Base-by-base conservation (phyloP, 2,888 invertebrate genomes). In the Chrysotoxum bicinctum region DNA sequence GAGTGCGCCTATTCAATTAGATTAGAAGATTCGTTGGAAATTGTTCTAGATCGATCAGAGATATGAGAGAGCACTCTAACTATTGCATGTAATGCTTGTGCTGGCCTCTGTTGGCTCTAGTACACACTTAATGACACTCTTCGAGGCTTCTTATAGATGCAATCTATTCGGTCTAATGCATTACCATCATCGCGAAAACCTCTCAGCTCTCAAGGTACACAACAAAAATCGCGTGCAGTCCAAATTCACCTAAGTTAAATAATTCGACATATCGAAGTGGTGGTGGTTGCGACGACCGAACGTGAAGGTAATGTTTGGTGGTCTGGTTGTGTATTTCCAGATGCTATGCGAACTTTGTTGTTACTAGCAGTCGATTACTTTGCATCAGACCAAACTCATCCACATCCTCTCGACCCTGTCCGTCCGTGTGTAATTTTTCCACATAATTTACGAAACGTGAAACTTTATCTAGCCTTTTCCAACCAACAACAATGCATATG, bases 41-140 rank as follows among this genome's bases (percentile, higher is more conserved):
- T 85, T 85, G 84, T 85, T 85, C 84, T 73, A 85, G 84, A 85
- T 85, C 76, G 76, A 85, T 85, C 66, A 35, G 48, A 72, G 84
- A 85, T 80, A 80, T 80, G 76, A 68, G 68, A 56, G 43, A 62
- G 43, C 6, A 43, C 32, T 50, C 64, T 50, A 43, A 21, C 45
- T 37, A 43, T 50, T 69, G 37, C 69, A 58, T 54, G 10, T 40
- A 35, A 6, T 32, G 58, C 21, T 35, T 10, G 1, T 7, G 60
- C 56, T 50, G 48, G 64, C 48, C 66, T 26, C 60, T 56, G 74
- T 74, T 79, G 74, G 56, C 69, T 79, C 58, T 64, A 84, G 68
- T 85, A 80, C 80, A 80, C 80, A 85, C 72, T 80, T 85, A 85
- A 85, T 85, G 80, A 85, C 84, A 85, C 84, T 85, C 84, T 80